Evolutionary conservation across 2,888 invertebrate species (phyloP).

Genomic region (Automeris io): DNA sequence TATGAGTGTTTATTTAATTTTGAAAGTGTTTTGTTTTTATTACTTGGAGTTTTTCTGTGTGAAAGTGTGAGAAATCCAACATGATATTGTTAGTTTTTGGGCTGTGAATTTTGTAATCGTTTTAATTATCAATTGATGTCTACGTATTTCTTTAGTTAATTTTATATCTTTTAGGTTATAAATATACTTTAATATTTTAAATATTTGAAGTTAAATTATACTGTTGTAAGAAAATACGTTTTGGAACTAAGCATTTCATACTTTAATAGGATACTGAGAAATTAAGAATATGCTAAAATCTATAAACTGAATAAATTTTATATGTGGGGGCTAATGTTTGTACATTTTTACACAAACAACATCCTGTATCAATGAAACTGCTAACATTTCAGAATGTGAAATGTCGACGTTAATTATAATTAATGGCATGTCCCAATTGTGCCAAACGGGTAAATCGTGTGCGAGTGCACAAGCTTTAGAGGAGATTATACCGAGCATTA

Average conservation of each 20-base stretch:
- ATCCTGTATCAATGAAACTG: not conserved
- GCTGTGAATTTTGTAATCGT: constrained; percentile 51
- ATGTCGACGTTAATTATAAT: constrained; percentile 30
- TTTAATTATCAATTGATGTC: too few relatives aligned
- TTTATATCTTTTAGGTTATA: too few relatives aligned
- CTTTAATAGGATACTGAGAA: too few relatives aligned
- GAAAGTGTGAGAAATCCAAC: constrained; percentile 50
- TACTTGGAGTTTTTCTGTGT: constrained; percentile 45
- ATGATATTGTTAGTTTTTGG: constrained; percentile 44
- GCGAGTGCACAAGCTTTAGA: constrained; percentile 23
- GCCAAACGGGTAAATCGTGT: constrained; percentile 19
- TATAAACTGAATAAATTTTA: too few relatives aligned
- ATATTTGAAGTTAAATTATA: too few relatives aligned
- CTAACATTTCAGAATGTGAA: not conserved
- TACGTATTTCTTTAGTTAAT: too few relatives aligned
- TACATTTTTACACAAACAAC: not conserved
- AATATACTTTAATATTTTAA: too few relatives aligned
- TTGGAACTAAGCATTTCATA: too few relatives aligned
- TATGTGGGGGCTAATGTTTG: too few relatives aligned
- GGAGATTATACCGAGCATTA: constrained; percentile 10
- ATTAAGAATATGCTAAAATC: too few relatives aligned
- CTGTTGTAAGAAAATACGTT: too few relatives aligned
- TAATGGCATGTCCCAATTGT: constrained; percentile 26
- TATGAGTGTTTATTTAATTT: constrained; percentile 71
- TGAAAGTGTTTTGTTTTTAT: constrained; percentile 59